Base-by-base conservation (phyloP, 2,888 invertebrate genomes). In the Perizoma flavofasciatum region DNA sequence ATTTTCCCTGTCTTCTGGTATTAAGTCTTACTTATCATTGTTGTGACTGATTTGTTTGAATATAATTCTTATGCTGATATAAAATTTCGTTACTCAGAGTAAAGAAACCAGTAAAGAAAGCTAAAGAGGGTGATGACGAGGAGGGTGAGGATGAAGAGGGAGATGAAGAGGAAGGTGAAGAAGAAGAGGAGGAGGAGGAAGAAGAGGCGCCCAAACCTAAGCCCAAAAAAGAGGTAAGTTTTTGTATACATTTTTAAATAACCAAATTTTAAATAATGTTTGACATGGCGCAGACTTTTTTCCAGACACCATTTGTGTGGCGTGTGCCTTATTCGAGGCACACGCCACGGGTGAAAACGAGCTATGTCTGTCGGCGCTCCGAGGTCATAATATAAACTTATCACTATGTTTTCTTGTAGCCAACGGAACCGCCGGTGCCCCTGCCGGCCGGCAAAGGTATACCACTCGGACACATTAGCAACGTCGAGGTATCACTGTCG, bases 401-500 rank as follows among this genome's bases (percentile, higher is more conserved):
- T 44, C 22, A 11, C 5, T 44, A 22, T 44, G 9, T 45, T 10
- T 44, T 22, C 47, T 49, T 50, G 1, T 68, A 92, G 92, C 90
- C 93, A n/a, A 88, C 89, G 53, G 93, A 92, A 67, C 92, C 92
- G 0, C 92, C 92, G 0, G 92, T 92, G 34, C 92, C 92, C 0
- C 76, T 94, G 58, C 94, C 94, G 0, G 90, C 93, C 48, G 96
- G 96, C 32, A 91, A 90, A 66, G 96, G 96, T 5, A 91, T 90
- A 39, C 93, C 94, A 0, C 88, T 96, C 35, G 95, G 95, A 5
- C 95, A 95, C 73, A 95, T 95, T 80, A 93, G 94, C 66, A 93
- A 94, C 63, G 94, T 96, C 65, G 94, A 94, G 71, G 93, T 94
- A 0, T 93, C 94, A 4, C 85, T 94, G 47, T 93, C 94, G 0